Evolutionary conservation across 2,888 invertebrate genomes (phyloP).

Genomic region (Hedychridium roseum): DNA sequence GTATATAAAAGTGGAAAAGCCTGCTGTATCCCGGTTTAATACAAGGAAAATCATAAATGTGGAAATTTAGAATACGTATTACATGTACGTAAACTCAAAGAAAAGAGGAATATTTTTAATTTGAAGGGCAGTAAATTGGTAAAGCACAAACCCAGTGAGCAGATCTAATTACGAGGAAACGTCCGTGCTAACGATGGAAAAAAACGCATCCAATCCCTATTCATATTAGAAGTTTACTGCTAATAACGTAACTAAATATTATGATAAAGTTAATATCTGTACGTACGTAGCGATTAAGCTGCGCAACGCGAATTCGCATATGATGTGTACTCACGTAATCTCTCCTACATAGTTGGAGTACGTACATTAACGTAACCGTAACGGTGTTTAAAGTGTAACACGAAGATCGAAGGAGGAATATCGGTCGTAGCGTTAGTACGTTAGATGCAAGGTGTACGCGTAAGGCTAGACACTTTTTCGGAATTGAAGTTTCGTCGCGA

Average conservation of each 20-base stretch:
- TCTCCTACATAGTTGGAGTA: too few species aligned
- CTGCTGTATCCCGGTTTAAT: slow-evolving; percentile 32
- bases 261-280: slow-evolving; percentile 44
- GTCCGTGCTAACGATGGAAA: slow-evolving; percentile 28
- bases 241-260: slow-evolving; percentile 51
- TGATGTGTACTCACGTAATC: too few species aligned
- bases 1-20: slow-evolving; percentile 26
- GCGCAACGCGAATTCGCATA: slow-evolving; percentile 41
- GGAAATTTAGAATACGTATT: slow-evolving; percentile 31
- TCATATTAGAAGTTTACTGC: slow-evolving; percentile 47
- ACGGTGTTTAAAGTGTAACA: too few species aligned
- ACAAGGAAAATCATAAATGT: slow-evolving; percentile 13
- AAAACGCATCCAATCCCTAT: slow-evolving; percentile 20
- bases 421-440: too few species aligned
- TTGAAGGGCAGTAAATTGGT: not conserved
- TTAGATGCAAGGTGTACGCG: too few species aligned
- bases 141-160: slow-evolving; percentile 13
- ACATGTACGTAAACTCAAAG: slow-evolving; percentile 29
- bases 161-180: slow-evolving; percentile 20
- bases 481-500: too few species aligned
- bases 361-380: too few species aligned
- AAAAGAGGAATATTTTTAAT: not conserved
- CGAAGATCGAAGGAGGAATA: too few species aligned
- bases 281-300: slow-evolving; percentile 51
- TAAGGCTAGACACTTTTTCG: too few species aligned